Percentiles rank a stretch among this genome's conserved stretches.
Conservation (phyloP, 2,888 invertebrate species). For the Agrochola lychnidis region DNA sequence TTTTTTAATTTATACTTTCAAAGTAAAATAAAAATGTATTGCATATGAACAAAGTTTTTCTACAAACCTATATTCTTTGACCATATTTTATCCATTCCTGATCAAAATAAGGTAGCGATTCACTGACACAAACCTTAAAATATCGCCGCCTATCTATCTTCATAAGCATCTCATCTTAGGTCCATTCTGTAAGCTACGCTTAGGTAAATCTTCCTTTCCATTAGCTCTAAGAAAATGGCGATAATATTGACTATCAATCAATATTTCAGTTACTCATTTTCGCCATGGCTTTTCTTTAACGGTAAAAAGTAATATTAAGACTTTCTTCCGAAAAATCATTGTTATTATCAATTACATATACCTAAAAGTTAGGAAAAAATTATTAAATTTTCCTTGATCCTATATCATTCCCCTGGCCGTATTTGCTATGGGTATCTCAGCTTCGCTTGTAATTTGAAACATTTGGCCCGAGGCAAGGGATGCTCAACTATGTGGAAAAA, state of each 20-base stretch:
- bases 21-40: neutral
- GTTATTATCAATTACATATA: constrained; percentile 60
- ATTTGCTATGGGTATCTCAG: constrained; percentile 67
- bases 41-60: neutral
- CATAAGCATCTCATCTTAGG: constrained; percentile 43
- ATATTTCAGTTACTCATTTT: constrained; percentile 31
- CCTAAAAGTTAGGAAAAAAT: constrained; percentile 55
- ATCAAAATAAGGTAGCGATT: constrained; percentile 17
- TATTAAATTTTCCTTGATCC: constrained; percentile 66
- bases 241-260: constrained; percentile 55
- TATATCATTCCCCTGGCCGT: constrained; percentile 61
- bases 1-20: constrained; percentile 1
- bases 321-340: neutral
- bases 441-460: constrained; percentile 75
- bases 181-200: constrained; percentile 43
- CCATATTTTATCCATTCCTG: neutral
- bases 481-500: constrained; percentile 84
- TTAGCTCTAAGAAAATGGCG: constrained; percentile 34
- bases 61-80: constrained; percentile 2
- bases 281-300: constrained; percentile 17
- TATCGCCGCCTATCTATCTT: constrained; percentile 44
- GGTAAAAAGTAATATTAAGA: constrained; percentile 1
- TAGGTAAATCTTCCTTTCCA: constrained; percentile 47
- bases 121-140: constrained; percentile 18
- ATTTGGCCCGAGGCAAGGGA: constrained; percentile 75